Evolutionary conservation across 1,140 invertebrate species (phyloP).

Genomic region (Drosophila novamexicana): DNA sequence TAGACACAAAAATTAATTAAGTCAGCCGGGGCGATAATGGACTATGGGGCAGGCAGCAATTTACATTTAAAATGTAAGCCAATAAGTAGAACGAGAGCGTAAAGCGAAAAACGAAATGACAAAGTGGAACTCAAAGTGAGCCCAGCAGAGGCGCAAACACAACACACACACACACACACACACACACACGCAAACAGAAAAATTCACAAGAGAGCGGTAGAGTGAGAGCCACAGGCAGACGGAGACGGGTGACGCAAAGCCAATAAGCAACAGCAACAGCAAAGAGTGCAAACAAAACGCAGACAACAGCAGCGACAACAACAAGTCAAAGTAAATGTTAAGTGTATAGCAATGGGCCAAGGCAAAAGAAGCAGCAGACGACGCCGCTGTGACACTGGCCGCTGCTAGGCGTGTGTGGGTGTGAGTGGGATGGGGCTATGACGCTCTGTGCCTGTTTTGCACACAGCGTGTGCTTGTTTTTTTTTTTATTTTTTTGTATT

Average conservation of each 20-base stretch:
- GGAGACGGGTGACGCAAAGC: conserved; percentile 38
- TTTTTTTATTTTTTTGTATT: neutral
- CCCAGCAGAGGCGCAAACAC: conserved; percentile 2
- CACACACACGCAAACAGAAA: conserved; percentile 7
- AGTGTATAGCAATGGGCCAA: conserved; percentile 28
- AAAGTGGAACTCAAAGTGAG: conserved; percentile 20
- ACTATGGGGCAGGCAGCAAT: conserved; percentile 37
- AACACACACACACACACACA: neutral
- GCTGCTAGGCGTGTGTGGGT: neutral
- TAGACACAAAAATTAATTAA: conserved; percentile 59
- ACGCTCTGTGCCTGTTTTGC: conserved; percentile 31
- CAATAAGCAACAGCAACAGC: conserved; percentile 37
- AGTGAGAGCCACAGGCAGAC: conserved; percentile 4
- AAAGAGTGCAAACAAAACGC: conserved; percentile 32
- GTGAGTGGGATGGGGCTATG: neutral
- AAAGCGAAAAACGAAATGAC: conserved; percentile 40
- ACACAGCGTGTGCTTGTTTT: conserved; percentile 39
- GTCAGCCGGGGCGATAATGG: conserved; percentile 48
- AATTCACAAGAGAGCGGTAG: neutral
- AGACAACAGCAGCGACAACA: conserved; percentile 38
- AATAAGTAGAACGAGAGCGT: conserved; percentile 43
- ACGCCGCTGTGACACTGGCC: conserved; percentile 4
- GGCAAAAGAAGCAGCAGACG: conserved; percentile 6
- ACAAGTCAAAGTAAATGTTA: conserved; percentile 38
- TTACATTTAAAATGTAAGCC: conserved; percentile 68